Evolutionary conservation across 2,797 vertebrate genomes (phyloP).

Genomic region (Anguilla obscura): DNA sequence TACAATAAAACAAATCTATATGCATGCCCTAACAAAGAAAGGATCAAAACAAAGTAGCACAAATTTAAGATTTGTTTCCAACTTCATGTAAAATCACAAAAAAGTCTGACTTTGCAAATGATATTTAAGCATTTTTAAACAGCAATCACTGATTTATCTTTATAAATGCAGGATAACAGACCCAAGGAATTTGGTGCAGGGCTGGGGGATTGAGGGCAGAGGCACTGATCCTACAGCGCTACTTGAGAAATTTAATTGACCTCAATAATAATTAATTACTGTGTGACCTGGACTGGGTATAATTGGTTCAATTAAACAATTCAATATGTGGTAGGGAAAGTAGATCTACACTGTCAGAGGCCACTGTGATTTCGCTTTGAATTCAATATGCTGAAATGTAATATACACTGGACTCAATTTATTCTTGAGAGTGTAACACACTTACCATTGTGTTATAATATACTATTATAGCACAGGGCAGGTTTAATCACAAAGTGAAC

Average conservation of each 20-base stretch:
- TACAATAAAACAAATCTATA: neutral
- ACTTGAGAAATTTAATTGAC: constrained; percentile 64
- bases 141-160: neutral
- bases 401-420: neutral
- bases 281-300: constrained; percentile 67
- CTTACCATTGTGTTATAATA: neutral
- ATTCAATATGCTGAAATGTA: neutral
- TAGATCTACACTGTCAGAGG: neutral
- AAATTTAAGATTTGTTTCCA: no score
- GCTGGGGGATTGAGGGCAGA: constrained; percentile 53
- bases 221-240: constrained; percentile 57
- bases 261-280: constrained; percentile 67
- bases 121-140: neutral
- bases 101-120: neutral
- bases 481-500: neutral
- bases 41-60: neutral
- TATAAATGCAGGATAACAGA: constrained; percentile 34
- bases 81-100: neutral
- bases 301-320: constrained; percentile 72
- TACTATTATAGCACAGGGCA: neutral
- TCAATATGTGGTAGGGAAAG: constrained; percentile 59
- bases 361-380: neutral
- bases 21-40: neutral
- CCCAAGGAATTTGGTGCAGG: constrained; percentile 60
- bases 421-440: neutral